These are phyloP conservation scores for Astyanax mexicanus DNA, from an alignment of 2,797 vertebrate genomes.

Conservation along the genomic window DNA sequence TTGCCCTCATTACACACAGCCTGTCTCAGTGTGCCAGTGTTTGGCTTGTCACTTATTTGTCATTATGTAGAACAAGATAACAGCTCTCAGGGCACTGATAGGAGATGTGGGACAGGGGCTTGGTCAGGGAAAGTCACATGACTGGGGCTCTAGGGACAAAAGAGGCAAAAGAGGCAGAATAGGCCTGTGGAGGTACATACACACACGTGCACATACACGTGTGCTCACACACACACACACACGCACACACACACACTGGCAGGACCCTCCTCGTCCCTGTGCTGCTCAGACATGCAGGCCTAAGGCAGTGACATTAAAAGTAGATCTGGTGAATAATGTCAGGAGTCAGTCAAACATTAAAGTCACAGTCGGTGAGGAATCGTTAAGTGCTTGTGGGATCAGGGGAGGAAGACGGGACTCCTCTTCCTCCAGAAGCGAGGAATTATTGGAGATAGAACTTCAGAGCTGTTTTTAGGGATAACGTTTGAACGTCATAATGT, in stretches of 20 bases:
- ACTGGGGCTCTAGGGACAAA: not conserved
- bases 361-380: slow-evolving; percentile 68
- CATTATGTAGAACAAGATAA: slow-evolving; percentile 65
- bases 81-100: slow-evolving; percentile 56
- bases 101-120: slow-evolving; percentile 57
- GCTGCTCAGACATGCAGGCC: slow-evolving; percentile 65
- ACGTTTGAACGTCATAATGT: too few species aligned
- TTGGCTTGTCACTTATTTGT: slow-evolving; percentile 70
- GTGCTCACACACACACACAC: slow-evolving; percentile 16
- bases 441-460: slow-evolving; percentile 3
- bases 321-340: slow-evolving; percentile 68
- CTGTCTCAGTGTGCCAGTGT: slow-evolving; percentile 65
- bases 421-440: not conserved
- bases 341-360: slow-evolving; percentile 76
- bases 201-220: not conserved
- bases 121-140: slow-evolving; percentile 15
- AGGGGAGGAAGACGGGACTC: slow-evolving; percentile 33
- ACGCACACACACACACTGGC: slow-evolving; percentile 12
- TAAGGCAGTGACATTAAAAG: slow-evolving; percentile 56
- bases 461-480: not conserved
- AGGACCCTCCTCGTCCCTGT: slow-evolving; percentile 56
- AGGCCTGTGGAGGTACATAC: slow-evolving; percentile 27
- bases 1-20: slow-evolving; percentile 71
- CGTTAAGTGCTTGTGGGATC: slow-evolving; percentile 61
- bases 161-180: slow-evolving; percentile 53